Percentiles rank a stretch among this genome's conserved stretches.
phyloP scores from a whole-genome alignment of 2,113 vertebrate species.

The Tympanuchus pallidicinctus region DNA sequence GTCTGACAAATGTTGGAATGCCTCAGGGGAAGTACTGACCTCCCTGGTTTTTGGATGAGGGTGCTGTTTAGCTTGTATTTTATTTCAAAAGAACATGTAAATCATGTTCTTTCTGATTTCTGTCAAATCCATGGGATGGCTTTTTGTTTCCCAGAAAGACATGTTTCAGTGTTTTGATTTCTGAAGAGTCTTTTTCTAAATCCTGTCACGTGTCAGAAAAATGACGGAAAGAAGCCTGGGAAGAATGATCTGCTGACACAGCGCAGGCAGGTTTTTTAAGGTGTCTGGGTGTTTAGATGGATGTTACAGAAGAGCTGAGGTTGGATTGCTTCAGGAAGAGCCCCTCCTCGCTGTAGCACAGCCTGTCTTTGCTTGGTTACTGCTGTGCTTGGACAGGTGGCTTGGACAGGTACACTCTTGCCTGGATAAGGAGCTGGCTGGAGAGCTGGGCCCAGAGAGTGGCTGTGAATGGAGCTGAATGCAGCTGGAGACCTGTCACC shows the following conservation, averaged over 20 bases:
- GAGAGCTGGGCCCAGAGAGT: no score
- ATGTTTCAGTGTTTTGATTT: not conserved
- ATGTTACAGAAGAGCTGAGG: not conserved
- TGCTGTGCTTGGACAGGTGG: not conserved
- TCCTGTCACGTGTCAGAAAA: not conserved
- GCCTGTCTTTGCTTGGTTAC: not conserved
- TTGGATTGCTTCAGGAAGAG: not conserved
- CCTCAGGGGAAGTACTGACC: not conserved
- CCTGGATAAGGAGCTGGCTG: no score
- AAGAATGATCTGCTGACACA: not conserved
- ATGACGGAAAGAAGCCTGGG: not conserved
- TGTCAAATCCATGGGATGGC: rapidly evolving
- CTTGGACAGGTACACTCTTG: no score
- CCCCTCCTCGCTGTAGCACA: not conserved
- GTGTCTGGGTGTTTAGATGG: not conserved
- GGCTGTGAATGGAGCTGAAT: no score
- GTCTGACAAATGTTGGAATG: not conserved
- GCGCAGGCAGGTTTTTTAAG: rapidly evolving
- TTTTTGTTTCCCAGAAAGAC: not conserved
- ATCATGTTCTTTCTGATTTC: not conserved
- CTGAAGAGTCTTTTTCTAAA: not conserved
- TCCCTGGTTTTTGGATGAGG: not conserved
- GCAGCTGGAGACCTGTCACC: no score
- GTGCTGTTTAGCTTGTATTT: not conserved
- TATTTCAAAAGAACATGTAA: not conserved